A percentile compares a stretch with the other conserved stretches of the same genome.
phyloP scores from a whole-genome alignment of 2,797 vertebrate species.

The Cygnus olor region DNA sequence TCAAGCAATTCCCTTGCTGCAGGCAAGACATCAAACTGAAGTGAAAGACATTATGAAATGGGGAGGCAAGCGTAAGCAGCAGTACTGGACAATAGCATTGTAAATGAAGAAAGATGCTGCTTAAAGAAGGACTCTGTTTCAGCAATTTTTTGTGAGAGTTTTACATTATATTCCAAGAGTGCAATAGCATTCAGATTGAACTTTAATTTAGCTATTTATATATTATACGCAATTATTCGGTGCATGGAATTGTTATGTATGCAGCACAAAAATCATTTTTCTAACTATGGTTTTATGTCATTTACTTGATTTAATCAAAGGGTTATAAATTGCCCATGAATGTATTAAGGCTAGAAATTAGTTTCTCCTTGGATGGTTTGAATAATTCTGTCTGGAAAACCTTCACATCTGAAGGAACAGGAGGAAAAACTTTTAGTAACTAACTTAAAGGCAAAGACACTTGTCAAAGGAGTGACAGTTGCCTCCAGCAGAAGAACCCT shows the following conservation, averaged over 20 bases:
- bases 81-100: background rate
- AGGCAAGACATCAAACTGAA: background rate
- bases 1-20: background rate
- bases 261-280: background rate
- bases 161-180: background rate
- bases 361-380: no score
- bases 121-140: background rate
- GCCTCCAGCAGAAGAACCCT: background rate
- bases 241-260: background rate
- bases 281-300: background rate
- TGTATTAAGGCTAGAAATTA: background rate
- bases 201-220: background rate
- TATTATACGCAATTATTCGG: background rate
- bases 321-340: background rate
- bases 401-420: accelerated
- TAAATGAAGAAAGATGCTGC: background rate
- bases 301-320: background rate
- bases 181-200: background rate
- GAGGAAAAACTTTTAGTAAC: background rate
- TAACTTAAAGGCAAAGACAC: background rate
- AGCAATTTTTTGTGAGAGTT: background rate
- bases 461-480: background rate
- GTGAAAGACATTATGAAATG: background rate
- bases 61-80: background rate
- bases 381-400: background rate